Percentiles rank a stretch among this genome's conserved stretches.
Conservation (phyloP, 1,140 invertebrate genomes). For the Dermatophagoides farinae region DNA sequence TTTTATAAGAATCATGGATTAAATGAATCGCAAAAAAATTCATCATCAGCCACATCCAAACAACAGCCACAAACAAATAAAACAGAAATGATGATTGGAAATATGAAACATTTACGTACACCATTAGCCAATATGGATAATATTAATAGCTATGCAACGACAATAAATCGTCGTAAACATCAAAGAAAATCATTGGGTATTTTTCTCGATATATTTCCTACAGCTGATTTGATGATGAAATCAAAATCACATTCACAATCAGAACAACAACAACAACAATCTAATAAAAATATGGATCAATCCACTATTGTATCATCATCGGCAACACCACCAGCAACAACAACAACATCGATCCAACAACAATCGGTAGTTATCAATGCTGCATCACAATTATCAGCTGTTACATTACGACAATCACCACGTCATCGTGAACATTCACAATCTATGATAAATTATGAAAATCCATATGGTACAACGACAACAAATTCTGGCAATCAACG, state of each 20-base stretch:
- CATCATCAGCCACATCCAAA: too few relatives aligned
- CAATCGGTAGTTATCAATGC: neutral
- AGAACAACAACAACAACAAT: neutral
- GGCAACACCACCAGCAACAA: neutral
- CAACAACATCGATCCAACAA: neutral
- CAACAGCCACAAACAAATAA: neutral
- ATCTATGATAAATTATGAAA: too few relatives aligned
- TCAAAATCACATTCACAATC: neutral
- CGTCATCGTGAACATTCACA: too few relatives aligned
- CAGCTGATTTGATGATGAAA: neutral
- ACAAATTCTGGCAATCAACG: neutral
- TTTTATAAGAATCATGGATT: neutral
- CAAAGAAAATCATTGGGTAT: slow-evolving; percentile 20
- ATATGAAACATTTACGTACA: neutral
- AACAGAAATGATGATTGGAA: neutral
- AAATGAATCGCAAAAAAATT: neutral
- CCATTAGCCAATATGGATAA: neutral
- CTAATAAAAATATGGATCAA: slow-evolving; percentile 11
- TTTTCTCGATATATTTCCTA: neutral
- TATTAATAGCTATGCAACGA: slow-evolving; percentile 12
- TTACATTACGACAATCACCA: too few relatives aligned
- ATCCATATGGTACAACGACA: too few relatives aligned
- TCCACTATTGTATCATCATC: slow-evolving; percentile 1
- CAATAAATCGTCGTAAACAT: slow-evolving; percentile 17
- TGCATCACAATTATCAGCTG: too few relatives aligned